Evolutionary conservation across 2,888 invertebrate genomes (phyloP), one percentile per base, ranked within the genome.

Genomic region (Eubasilissa splendida): DNA sequence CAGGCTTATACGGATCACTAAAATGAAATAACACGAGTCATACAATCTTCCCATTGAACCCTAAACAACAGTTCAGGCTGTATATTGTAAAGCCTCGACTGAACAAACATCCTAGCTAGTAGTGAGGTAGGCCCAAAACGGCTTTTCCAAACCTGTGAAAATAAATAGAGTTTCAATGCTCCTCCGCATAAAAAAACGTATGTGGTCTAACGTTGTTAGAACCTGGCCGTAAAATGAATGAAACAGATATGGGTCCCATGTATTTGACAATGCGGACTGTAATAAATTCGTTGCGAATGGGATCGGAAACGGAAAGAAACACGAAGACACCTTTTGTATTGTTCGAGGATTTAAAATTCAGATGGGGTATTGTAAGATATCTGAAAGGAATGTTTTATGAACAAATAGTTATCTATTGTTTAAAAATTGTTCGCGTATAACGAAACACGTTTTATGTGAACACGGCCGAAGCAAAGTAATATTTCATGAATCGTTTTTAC

Each of bases 211-310:
- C 56, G 31, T 50, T 22, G 54, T 74, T 74, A 42, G 14, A 42
- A 22, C n/a, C 74, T 31, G 42, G 59, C 33, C 58, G 14, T 74
- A 74, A 74, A 74, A 74, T 74, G 59, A 59, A 74, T 74, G 74
- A 74, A 59, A 74, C 59, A 31, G 74, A 74, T 59, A 74, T 74
- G 59, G 59, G 59, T 59, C 59, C 74, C 50, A 14, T 50, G 74
- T 60, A 59, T 74, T 59, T 74, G 74, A 74, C 74, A 74, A 59
- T 59, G 74, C 74, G 60, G 60, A 74, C 54, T n/a, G 59, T 59
- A 74, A 74, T 74, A 74, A 74, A 74, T 74, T 60, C 54, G 11
- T 5, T 1, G 14, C 59, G 50, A 74, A 42, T 54, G 59, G n/a
- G 59, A 58, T 59, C 50, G 58, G 59, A 42, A 74, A 31, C 22